These are phyloP conservation scores for Argyrosomus regius DNA, from an alignment of 2,797 vertebrate genomes.

Conservation along the genomic window DNA sequence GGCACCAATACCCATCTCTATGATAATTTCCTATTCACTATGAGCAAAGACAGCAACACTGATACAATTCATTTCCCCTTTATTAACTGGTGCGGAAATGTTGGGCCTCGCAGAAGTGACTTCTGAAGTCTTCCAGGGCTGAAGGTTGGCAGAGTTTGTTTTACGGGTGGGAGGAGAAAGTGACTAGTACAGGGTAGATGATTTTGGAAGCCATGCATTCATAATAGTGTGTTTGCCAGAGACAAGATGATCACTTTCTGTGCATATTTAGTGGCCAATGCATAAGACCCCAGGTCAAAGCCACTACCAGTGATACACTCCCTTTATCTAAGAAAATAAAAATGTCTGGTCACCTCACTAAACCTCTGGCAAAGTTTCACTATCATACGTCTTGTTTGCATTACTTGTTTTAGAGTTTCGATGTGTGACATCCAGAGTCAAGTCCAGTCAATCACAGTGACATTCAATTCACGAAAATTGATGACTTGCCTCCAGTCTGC, in stretches of 20 bases:
- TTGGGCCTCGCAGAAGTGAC: constrained; percentile 69
- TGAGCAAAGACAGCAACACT: constrained; percentile 78
- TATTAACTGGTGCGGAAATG: constrained; percentile 82
- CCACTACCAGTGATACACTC: background rate
- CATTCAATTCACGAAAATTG: constrained; percentile 74
- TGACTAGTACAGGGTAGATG: constrained; percentile 49
- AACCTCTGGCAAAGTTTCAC: constrained; percentile 47
- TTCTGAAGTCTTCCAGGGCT: constrained; percentile 66
- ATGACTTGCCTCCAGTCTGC: constrained; percentile 68
- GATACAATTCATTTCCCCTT: constrained; percentile 83
- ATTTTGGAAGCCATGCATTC: constrained; percentile 46
- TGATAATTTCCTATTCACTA: constrained; percentile 82
- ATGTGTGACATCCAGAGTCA: constrained; percentile 56
- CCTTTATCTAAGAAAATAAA: background rate
- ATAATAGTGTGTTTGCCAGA: constrained; percentile 47
- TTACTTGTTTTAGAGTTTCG: constrained; percentile 57
- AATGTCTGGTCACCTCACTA: background rate
- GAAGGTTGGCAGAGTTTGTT: constrained; percentile 71
- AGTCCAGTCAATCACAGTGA: constrained; percentile 78
- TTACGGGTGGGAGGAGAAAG: constrained; percentile 66
- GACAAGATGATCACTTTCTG: constrained; percentile 27
- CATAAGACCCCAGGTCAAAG: constrained; percentile 34
- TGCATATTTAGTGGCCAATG: constrained; percentile 40
- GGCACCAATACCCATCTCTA: constrained; percentile 80
- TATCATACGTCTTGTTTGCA: constrained; percentile 54